These are phyloP conservation scores for Dilophus febrilis DNA, from an alignment of 2,888 invertebrate genomes.

Conservation along the genomic window DNA sequence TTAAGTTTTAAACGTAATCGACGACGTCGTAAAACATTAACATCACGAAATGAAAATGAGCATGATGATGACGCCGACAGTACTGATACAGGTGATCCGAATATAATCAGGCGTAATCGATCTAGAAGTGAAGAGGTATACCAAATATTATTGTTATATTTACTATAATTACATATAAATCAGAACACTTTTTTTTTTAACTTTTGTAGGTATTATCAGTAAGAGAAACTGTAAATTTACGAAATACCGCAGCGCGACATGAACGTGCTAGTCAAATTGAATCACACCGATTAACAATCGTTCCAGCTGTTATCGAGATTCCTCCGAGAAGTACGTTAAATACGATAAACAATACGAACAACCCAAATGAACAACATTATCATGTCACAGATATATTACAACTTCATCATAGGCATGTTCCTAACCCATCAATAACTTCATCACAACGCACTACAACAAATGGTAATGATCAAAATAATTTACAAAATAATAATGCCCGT, in stretches of 20 bases:
- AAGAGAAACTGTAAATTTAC: not conserved
- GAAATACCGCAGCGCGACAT: no score
- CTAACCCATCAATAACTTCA: no score
- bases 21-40: slow-evolving; percentile 14
- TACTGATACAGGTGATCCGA: slow-evolving; percentile 15
- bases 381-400: slow-evolving; percentile 3
- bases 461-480: no score
- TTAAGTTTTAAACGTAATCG: slow-evolving; percentile 30
- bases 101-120: slow-evolving; percentile 18
- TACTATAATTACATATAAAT: no score
- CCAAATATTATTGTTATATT: no score
- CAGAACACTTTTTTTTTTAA: no score
- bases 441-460: no score
- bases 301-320: not conserved
- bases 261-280: not conserved
- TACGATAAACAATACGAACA: not conserved
- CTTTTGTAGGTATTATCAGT: slow-evolving; percentile 4
- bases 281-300: not conserved
- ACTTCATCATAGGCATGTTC: not conserved
- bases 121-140: slow-evolving; percentile 25
- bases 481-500: no score
- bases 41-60: slow-evolving; percentile 19
- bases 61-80: slow-evolving; percentile 13
- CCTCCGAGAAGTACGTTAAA: not conserved
- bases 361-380: slow-evolving; percentile 1